phyloP scores from a whole-genome alignment of 23 tunicate species.

The Corella eumyota region DNA sequence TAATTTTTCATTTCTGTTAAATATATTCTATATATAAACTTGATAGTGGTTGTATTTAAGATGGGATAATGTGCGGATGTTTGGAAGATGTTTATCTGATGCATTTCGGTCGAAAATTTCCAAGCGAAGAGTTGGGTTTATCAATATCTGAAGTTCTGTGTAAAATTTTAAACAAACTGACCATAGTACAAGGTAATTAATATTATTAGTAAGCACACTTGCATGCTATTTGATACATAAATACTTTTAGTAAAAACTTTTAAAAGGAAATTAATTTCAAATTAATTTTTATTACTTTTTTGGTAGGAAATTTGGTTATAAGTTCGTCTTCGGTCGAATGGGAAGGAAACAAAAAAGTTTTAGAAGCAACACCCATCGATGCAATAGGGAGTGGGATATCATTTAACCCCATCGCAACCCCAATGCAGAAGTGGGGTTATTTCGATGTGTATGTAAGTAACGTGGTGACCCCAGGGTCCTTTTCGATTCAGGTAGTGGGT shows the following conservation, averaged over 20 bases:
- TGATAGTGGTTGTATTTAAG: too few relatives aligned
- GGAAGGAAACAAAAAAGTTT: neutral
- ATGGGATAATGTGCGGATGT: conserved; percentile 33
- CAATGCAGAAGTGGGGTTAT: conserved; percentile 29
- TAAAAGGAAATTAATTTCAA: neutral
- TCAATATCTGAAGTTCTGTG: conserved; percentile 3
- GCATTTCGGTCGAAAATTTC: conserved; percentile 17
- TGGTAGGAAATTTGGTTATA: neutral
- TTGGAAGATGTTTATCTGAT: conserved; percentile 42
- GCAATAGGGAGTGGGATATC: conserved; percentile 49
- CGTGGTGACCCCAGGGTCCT: conserved; percentile 34
- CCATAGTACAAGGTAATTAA: conserved; percentile 19
- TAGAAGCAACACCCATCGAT: conserved; percentile 29
- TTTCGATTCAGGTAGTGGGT: conserved; percentile 47
- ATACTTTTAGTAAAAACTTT: too few relatives aligned
- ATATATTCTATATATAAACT: too few relatives aligned
- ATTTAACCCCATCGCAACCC: conserved; percentile 20
- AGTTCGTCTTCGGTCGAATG: neutral
- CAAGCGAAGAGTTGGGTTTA: conserved; percentile 9
- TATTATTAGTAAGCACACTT: too few relatives aligned
- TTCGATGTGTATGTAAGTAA: conserved; percentile 48
- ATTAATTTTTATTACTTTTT: neutral
- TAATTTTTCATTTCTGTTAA: conserved; percentile 17
- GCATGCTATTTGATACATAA: too few relatives aligned
- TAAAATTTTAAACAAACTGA: conserved; percentile 13